Percentiles rank a stretch among this genome's conserved stretches.
Evolutionary conservation across 2,797 vertebrate genomes (phyloP).

Genomic region (Masticophis lateralis): DNA sequence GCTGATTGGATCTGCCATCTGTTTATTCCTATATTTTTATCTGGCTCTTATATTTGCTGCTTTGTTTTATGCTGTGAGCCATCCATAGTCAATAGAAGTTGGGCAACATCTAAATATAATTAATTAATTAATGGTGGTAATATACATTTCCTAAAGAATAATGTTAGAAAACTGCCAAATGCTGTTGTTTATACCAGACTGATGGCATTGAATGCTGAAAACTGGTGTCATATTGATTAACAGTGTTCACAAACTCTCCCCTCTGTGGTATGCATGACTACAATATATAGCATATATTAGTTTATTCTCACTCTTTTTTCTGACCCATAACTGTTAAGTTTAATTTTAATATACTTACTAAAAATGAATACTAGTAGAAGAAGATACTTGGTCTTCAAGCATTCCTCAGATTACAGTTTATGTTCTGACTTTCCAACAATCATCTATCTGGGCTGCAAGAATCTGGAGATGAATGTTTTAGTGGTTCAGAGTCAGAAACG

Average conservation of each 20-base stretch:
- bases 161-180: conserved; percentile 16
- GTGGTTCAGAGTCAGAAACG: background rate
- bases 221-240: background rate
- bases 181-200: background rate
- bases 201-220: background rate
- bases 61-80: background rate
- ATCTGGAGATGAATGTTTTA: background rate
- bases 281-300: background rate
- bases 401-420: background rate
- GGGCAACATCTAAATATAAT: background rate
- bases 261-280: background rate
- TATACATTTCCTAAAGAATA: conserved; percentile 11
- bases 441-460: background rate
- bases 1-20: background rate
- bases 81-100: background rate
- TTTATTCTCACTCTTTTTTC: background rate
- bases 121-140: conserved; percentile 15
- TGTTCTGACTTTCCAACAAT: background rate
- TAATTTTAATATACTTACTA: background rate
- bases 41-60: background rate
- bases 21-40: background rate
- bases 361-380: background rate
- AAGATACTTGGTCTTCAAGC: background rate
- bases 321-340: background rate
- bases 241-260: background rate